phyloP scores from a whole-genome alignment of 2,888 invertebrate genomes.

The Drosophila bunnanda region DNA sequence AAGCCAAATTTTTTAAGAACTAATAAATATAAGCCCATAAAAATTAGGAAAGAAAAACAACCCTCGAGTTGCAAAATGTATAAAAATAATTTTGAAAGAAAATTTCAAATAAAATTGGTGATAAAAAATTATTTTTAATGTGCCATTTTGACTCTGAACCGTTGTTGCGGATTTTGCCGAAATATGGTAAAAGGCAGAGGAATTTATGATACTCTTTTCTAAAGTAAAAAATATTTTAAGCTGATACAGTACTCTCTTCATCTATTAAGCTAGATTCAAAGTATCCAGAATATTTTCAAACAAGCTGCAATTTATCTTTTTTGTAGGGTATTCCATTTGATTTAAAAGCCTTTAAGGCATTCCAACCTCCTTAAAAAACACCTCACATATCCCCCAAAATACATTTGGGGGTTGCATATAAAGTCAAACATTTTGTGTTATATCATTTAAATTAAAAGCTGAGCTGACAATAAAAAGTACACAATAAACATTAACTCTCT shows the following conservation, averaged over 20 bases:
- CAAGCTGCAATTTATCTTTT: no score
- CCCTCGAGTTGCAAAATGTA: slow-evolving; percentile 43
- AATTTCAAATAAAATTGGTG: slow-evolving; percentile 68
- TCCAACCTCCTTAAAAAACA: slow-evolving; percentile 19
- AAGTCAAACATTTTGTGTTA: slow-evolving; percentile 61
- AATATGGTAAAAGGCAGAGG: neutral
- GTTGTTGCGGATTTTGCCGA: neutral
- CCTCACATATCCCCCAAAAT: slow-evolving; percentile 31
- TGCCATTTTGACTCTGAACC: slow-evolving; percentile 69
- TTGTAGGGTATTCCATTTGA: neutral
- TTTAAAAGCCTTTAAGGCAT: neutral
- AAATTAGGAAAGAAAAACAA: slow-evolving; percentile 31
- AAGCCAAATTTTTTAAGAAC: slow-evolving; percentile 53
- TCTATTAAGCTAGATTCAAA: no score
- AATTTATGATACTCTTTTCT: slow-evolving; percentile 34
- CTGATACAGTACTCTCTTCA: no score
- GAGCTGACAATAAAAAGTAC: slow-evolving; percentile 76
- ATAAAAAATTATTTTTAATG: slow-evolving; percentile 80
- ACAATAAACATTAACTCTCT: slow-evolving; percentile 46
- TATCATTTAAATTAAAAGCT: slow-evolving; percentile 82
- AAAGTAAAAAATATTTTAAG: neutral
- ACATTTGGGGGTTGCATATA: slow-evolving; percentile 53
- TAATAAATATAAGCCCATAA: slow-evolving; percentile 68
- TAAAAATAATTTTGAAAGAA: slow-evolving; percentile 48
- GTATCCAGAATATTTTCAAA: neutral